Conservation (phyloP, 2,797 vertebrate genomes). For the Smutsia temminckii region DNA sequence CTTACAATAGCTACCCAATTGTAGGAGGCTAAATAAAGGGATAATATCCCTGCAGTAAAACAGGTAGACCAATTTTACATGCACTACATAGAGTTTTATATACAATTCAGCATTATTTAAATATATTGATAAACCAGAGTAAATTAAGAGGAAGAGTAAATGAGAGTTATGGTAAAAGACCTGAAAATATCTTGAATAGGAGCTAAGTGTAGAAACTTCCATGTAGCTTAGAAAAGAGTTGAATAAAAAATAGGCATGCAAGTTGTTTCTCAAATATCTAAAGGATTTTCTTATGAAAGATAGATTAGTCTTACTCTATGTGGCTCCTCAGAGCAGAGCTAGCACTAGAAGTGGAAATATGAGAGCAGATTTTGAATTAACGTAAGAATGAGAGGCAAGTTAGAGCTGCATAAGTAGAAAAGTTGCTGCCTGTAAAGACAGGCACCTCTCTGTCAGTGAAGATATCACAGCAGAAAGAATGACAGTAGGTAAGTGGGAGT, state of each 20-base stretch:
- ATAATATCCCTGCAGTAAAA: neutral
- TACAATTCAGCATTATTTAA: neutral
- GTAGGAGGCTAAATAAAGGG: neutral
- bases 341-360: neutral
- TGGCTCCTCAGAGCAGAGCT: neutral
- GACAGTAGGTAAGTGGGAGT: neutral
- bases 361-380: neutral
- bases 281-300: neutral
- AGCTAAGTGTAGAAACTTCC: neutral
- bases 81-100: neutral
- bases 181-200: neutral
- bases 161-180: neutral
- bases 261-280: slow-evolving; percentile 4
- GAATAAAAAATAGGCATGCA: neutral
- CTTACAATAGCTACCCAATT: neutral
- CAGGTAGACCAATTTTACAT: neutral
- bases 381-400: neutral
- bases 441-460: neutral
- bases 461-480: neutral
- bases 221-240: neutral
- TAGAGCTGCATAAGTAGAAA: neutral
- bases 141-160: neutral
- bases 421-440: neutral
- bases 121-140: neutral
- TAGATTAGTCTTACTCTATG: neutral